phyloP scores from a whole-genome alignment of 1,140 invertebrate species.

The Anoplolepis gracilipes region DNA sequence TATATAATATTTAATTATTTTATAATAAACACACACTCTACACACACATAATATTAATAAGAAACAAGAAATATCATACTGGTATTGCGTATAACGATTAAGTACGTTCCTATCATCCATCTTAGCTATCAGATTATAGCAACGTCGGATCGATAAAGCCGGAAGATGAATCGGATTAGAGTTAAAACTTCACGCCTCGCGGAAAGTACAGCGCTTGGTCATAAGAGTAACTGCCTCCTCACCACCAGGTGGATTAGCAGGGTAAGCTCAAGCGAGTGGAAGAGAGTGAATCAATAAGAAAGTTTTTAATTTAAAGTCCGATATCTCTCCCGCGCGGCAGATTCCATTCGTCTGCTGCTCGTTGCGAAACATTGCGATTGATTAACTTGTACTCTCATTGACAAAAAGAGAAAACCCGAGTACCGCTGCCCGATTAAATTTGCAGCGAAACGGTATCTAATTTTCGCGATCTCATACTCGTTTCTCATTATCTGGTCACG shows the following conservation, averaged over 20 bases:
- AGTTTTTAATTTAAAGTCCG: conserved; percentile 62
- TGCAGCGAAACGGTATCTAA: not conserved
- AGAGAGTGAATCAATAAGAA: conserved; percentile 54
- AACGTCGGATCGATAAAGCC: conserved; percentile 46
- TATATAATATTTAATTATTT: not conserved
- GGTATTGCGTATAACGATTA: conserved; percentile 23
- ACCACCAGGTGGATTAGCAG: conserved; percentile 38
- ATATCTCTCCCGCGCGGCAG: not conserved
- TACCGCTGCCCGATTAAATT: conserved; percentile 4
- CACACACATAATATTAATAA: not conserved
- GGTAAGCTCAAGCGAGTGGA: conserved; percentile 44
- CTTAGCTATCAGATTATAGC: conserved; percentile 49
- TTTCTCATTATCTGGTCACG: conserved; percentile 44
- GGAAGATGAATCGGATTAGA: conserved; percentile 61
- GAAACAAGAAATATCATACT: not conserved
- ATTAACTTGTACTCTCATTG: conserved; percentile 43
- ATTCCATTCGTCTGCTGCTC: not conserved
- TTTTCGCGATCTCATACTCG: conserved; percentile 18
- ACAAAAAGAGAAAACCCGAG: conserved; percentile 17
- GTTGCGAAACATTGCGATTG: not conserved
- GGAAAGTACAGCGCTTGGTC: conserved; percentile 48
- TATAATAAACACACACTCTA: no score
- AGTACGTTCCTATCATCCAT: conserved; percentile 42
- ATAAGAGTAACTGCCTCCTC: conserved; percentile 47
- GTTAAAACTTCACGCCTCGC: conserved; percentile 51